Base-by-base conservation (phyloP, 2,113 vertebrate species). In the Grantiella picta region DNA sequence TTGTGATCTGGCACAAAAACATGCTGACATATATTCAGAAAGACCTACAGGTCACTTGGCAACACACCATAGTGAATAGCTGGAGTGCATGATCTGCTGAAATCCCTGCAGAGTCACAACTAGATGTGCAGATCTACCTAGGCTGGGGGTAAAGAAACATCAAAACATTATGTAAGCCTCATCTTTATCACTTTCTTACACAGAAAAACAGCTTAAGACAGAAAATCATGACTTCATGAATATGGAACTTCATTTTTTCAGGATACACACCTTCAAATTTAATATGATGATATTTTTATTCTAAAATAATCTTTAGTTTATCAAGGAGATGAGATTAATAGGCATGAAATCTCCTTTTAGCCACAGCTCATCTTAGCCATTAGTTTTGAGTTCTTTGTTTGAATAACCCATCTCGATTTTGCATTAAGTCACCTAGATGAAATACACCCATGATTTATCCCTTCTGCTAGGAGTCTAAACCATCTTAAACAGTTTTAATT, bases 1-100 rank as follows among this genome's bases (percentile, higher is more conserved):
- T 90, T 92, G 50, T 72, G 66, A 93, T 68, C 42, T 64, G 44
- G 54, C 47, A 90, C 29, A 94, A 95, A 94, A 89, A 84, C 52
- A 80, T 28, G 42, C 22, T 77, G 61, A 69, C 2, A 2, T 17
- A 24, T n/a, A 79, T n/a, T 36, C n/a, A 82, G 50, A 66, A 79
- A 75, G 71, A 85, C 15, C 52, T 82, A 23, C 10, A 73, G 47
- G 63, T 90, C 71, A 89, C 35, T 29, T 73, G 63, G 68, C 23
- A 79, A 53, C 17, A 65, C 19, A 54, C 2, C 24, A 52, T 11
- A 61, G 4, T 15, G n/a, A 29, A 12, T 44, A 85, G 69, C 12
- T 15, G 19, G 12, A 52, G 25, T 15, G n/a, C 33, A 63, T 36
- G 29, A 82, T 49, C 24, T 81, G 52, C 57, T 71, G 3, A 4